phyloP scores from a whole-genome alignment of 2,888 invertebrate species.

The Polyommatus iphigenia region DNA sequence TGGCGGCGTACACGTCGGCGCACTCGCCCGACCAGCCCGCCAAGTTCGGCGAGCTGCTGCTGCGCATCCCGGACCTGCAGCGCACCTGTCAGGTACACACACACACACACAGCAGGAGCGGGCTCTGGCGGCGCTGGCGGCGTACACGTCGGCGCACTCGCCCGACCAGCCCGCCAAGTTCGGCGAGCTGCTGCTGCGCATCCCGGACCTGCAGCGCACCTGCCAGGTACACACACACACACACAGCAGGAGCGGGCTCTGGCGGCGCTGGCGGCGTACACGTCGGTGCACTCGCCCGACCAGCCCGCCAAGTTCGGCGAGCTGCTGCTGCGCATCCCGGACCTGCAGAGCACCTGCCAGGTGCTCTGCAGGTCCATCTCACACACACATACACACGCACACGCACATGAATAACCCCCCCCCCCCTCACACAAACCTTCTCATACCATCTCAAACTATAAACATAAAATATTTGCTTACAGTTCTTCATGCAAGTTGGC shows the following conservation, averaged over 20 bases:
- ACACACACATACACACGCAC: no score
- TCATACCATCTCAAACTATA: background rate
- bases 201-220: slow-evolving; percentile 96
- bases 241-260: slow-evolving; percentile 92
- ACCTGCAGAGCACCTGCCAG: slow-evolving; percentile 96
- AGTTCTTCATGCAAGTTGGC: slow-evolving; percentile 86
- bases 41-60: slow-evolving; percentile 95
- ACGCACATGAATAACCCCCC: no score
- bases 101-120: slow-evolving; percentile 87
- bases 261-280: slow-evolving; percentile 95
- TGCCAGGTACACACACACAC: slow-evolving; percentile 85
- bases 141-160: slow-evolving; percentile 94
- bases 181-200: slow-evolving; percentile 93
- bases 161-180: slow-evolving; percentile 97
- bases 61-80: slow-evolving; percentile 96
- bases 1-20: slow-evolving; percentile 93
- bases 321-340: slow-evolving; percentile 94
- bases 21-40: slow-evolving; percentile 96
- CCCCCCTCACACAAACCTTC: background rate
- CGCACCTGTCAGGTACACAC: slow-evolving; percentile 92
- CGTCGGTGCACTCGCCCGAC: slow-evolving; percentile 93
- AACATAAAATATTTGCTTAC: slow-evolving; percentile 41
- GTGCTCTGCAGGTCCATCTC: no score
- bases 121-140: slow-evolving; percentile 94
- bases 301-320: slow-evolving; percentile 98